Percentiles rank a stretch among this genome's conserved stretches.
These are phyloP conservation scores for Chanos chanos DNA, from an alignment of 2,797 vertebrate genomes.

Conservation along the genomic window DNA sequence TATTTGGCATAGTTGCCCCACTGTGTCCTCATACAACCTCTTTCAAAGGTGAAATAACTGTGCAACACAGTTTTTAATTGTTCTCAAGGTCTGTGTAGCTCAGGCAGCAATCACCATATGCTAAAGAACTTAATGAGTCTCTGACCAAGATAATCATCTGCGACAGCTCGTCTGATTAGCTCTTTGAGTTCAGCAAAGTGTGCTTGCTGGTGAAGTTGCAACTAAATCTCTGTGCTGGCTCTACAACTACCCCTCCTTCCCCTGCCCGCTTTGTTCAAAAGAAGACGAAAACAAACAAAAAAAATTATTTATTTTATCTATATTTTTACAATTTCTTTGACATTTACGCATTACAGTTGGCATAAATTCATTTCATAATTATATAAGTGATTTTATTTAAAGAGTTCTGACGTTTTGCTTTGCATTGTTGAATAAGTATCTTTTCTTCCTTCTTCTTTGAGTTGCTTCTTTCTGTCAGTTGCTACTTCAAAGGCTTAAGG, in stretches of 20 bases:
- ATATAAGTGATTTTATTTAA: slow-evolving; percentile 80
- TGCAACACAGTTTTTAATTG: slow-evolving; percentile 27
- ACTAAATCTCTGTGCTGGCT: slow-evolving; percentile 48
- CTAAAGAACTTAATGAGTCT: too few species aligned
- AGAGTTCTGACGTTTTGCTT: slow-evolving; percentile 71
- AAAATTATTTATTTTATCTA: slow-evolving; percentile 81
- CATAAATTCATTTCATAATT: slow-evolving; percentile 75
- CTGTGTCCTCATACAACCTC: not conserved
- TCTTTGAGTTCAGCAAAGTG: slow-evolving; percentile 47
- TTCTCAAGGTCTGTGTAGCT: slow-evolving; percentile 50
- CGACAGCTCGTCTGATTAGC: too few species aligned
- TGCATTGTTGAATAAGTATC: slow-evolving; percentile 70
- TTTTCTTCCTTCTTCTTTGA: slow-evolving; percentile 57
- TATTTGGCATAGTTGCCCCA: not conserved
- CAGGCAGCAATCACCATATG: too few species aligned
- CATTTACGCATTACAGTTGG: slow-evolving; percentile 73
- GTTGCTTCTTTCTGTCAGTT: slow-evolving; percentile 67
- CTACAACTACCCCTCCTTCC: slow-evolving; percentile 35
- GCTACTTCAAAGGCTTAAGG: slow-evolving; percentile 72
- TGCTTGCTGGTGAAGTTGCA: slow-evolving; percentile 57
- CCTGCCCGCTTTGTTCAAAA: slow-evolving; percentile 30
- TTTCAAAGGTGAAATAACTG: not conserved
- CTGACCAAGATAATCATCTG: too few species aligned
- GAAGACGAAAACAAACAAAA: slow-evolving; percentile 60
- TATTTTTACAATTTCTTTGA: slow-evolving; percentile 75